Conservation (phyloP, 2,113 vertebrate species). For the Vulpes lagopus region DNA sequence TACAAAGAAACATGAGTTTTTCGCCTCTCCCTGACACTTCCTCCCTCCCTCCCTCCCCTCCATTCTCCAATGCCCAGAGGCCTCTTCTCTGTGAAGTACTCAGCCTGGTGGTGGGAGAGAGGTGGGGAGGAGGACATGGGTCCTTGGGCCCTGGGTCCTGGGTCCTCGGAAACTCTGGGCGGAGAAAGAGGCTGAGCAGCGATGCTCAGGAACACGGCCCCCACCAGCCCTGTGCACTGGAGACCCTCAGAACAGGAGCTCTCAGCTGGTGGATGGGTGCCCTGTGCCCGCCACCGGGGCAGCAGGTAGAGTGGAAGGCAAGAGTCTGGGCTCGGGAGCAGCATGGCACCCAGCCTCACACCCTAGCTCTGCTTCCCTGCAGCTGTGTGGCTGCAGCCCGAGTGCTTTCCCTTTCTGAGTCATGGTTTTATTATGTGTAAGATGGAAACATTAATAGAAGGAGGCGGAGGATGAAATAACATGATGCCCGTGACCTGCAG, state of each 20-base stretch:
- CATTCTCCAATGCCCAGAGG: not conserved
- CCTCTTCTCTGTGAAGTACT: not conserved
- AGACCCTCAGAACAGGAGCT: no score
- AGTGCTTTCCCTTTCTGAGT: not conserved
- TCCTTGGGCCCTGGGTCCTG: not conserved
- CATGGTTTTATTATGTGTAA: not conserved
- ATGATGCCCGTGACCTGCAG: rapidly evolving
- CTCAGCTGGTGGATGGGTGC: not conserved
- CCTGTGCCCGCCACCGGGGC: rapidly evolving
- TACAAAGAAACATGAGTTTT: not conserved
- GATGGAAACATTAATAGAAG: not conserved
- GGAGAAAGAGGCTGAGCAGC: not conserved
- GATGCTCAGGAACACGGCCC: not conserved
- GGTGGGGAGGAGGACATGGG: not conserved
- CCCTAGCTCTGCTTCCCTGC: not conserved
- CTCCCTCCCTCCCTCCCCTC: not conserved
- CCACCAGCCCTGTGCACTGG: not conserved
- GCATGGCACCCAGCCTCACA: rapidly evolving
- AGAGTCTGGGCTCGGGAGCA: not conserved
- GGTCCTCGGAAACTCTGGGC: not conserved
- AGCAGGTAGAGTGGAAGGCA: not conserved
- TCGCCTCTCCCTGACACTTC: not conserved
- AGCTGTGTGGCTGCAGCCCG: not conserved
- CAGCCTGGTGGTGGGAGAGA: not conserved
- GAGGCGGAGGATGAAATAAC: not conserved